These are phyloP conservation scores for Fissipunctia ypsillon DNA, from an alignment of 2,888 invertebrate genomes.

Conservation along the genomic window DNA sequence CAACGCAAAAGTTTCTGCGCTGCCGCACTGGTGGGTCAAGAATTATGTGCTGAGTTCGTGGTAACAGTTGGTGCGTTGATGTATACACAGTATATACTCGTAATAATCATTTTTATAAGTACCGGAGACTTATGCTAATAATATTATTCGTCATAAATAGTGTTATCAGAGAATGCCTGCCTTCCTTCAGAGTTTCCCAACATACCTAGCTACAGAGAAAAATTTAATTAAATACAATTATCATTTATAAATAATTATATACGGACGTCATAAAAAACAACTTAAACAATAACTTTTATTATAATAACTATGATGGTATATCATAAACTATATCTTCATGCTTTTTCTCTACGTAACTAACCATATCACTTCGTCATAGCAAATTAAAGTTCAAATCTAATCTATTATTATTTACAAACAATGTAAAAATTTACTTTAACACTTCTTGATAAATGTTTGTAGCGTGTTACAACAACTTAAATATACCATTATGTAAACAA, in stretches of 20 bases:
- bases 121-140: background rate
- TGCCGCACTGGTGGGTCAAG: too few species aligned
- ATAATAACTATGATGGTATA: background rate
- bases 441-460: constrained; percentile 34
- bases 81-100: too few species aligned
- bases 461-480: constrained; percentile 57
- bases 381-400: constrained; percentile 21
- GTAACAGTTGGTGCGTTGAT: too few species aligned
- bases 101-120: background rate
- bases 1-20: too few species aligned
- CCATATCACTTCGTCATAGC: background rate
- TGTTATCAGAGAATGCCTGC: background rate
- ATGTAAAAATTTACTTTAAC: constrained; percentile 6
- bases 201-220: background rate
- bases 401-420: background rate
- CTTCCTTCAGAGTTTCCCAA: too few species aligned
- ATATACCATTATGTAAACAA: constrained; percentile 65
- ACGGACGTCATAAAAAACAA: background rate
- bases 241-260: background rate
- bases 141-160: background rate
- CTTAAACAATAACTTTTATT: background rate
- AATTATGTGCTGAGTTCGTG: too few species aligned
- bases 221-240: background rate
- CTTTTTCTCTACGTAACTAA: constrained; percentile 1
- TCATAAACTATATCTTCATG: background rate